These are phyloP conservation scores for Drosophila sechellia DNA, from an alignment of 1,140 invertebrate genomes.

Conservation along the genomic window DNA sequence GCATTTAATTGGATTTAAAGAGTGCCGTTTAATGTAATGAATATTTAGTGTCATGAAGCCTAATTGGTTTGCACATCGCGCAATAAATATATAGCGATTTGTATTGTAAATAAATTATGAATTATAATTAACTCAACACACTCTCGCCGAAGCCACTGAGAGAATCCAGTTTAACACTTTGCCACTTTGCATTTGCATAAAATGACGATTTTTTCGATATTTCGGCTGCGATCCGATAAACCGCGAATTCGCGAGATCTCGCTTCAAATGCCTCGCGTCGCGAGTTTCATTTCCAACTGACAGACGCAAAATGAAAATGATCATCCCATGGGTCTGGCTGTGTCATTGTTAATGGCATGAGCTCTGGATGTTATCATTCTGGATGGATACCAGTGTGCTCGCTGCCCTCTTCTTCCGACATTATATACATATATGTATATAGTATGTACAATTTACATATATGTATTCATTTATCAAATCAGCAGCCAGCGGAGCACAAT, in stretches of 20 bases:
- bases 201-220: conserved; percentile 42
- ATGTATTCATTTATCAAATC: conserved; percentile 61
- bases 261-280: conserved; percentile 33
- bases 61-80: conserved; percentile 46
- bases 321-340: conserved; percentile 40
- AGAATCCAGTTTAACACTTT: conserved; percentile 51
- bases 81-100: conserved; percentile 61
- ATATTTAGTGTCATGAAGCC: conserved; percentile 28
- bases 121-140: conserved; percentile 41
- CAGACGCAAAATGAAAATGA: conserved; percentile 19
- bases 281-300: conserved; percentile 48
- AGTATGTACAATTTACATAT: conserved; percentile 6
- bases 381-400: conserved; percentile 5
- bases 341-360: conserved; percentile 37
- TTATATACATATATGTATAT: conserved; percentile 18
- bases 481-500: conserved; percentile 44
- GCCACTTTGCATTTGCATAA: conserved; percentile 67
- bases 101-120: conserved; percentile 58
- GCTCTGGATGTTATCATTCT: conserved; percentile 29
- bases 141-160: conserved; percentile 21
- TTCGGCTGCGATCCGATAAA: conserved; percentile 18
- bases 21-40: conserved; percentile 32
- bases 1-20: conserved; percentile 45
- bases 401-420: conserved; percentile 18
- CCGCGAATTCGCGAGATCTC: conserved; percentile 2